These are phyloP conservation scores for Brachylomia viminalis DNA, from an alignment of 2,888 invertebrate species.

Conservation along the genomic window DNA sequence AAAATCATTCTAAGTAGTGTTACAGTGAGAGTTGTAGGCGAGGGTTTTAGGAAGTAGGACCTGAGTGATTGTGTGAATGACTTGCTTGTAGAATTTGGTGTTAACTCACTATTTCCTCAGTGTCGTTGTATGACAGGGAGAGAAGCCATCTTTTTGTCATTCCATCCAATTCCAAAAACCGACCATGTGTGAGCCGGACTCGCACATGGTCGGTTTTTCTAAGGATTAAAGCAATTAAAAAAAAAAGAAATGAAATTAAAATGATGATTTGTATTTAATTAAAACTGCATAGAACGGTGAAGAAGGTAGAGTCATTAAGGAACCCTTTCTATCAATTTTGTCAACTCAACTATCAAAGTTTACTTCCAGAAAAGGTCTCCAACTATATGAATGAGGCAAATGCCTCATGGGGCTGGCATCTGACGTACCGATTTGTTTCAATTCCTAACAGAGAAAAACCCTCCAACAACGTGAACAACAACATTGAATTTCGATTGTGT, in stretches of 20 bases:
- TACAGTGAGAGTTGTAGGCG: too few relatives aligned
- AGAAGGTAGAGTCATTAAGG: neutral
- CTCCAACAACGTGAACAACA: neutral
- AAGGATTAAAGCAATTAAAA: neutral
- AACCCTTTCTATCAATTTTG: neutral
- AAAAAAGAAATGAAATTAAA: too few relatives aligned
- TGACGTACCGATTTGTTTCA: neutral
- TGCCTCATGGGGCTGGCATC: neutral
- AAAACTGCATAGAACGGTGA: neutral
- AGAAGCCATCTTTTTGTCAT: too few relatives aligned
- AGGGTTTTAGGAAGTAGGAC: too few relatives aligned
- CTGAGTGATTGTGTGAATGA: too few relatives aligned
- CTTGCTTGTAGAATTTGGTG: too few relatives aligned
- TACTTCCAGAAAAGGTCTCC: neutral
- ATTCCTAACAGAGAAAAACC: neutral
- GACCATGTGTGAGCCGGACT: too few relatives aligned
- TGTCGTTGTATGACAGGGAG: too few relatives aligned
- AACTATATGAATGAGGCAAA: neutral
- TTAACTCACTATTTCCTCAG: too few relatives aligned
- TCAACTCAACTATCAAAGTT: neutral
- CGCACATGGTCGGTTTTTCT: too few relatives aligned
- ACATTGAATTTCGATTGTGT: constrained; percentile 15
- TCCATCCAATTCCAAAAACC: too few relatives aligned
- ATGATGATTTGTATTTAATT: neutral
- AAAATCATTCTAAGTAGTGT: too few relatives aligned